Base-by-base conservation (phyloP, 1,140 invertebrate genomes). In the Lepidurus apus region DNA sequence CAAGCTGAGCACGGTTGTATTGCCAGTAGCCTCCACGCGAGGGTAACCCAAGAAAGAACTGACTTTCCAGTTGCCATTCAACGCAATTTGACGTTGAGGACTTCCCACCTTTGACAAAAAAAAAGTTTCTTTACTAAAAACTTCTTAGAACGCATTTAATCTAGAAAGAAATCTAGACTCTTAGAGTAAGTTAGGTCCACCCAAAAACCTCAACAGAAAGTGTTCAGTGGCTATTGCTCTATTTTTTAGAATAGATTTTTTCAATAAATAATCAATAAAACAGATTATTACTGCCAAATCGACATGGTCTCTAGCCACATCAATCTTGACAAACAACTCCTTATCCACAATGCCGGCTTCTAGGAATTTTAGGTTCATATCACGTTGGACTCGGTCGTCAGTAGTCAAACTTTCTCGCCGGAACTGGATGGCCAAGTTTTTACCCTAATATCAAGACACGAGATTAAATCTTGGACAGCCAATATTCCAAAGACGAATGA, bases 251-350 rank as follows among this genome's bases (percentile, higher is more conserved):
- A 13, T n/a, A 65, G n/a, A n/a, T n/a, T n/a, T n/a, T n/a, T n/a
- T n/a, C n/a, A 9, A 65, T 17, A 13, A 21, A 65, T 13, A 0
- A 65, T 13, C 17, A 65, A 65, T 9, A 7, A 17, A 65, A 65
- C 53, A 65, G 53, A 65, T 1, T 21, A 13, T 9, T 65, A 65
- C 26, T 42, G 73, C 65, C 34, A 78, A 80, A 0, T 86, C 80
- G 0, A 88, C 86, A 73, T 86, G 86, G 47, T 87, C 84, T 34
- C 87, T 86, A 9, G 84, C 84, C 21, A 88, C 80, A 65, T 87
- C 87, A 0, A 87, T 81, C 42, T 89, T 85, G 1, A 87, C 82
- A 75, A 88, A 87, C 24, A 89, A 87, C 0, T 84, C 65, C 73
- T 88, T 85, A 9, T 78, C 77, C 17, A 78, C 13, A 7, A 75